Evolutionary conservation across 53 echinoderm and acorn worm genomes (phyloP), one percentile per base, ranked within the genome.

Genomic region (Holothuria leucospilota): DNA sequence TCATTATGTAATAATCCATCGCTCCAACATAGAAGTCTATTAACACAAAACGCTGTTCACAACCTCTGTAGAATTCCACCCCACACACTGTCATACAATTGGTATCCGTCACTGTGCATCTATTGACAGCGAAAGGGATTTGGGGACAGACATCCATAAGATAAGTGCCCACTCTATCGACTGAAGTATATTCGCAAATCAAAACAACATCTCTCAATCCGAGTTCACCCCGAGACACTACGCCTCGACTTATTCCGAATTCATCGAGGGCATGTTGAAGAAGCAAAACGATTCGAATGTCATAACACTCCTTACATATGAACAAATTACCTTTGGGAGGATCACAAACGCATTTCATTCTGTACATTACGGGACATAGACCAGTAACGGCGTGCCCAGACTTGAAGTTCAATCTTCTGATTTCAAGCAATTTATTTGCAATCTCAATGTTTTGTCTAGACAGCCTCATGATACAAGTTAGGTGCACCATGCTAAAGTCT

Each of bases 301-400:
- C 78, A 26, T 58, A 59, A 78, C 78, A 78, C 4, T 56, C 25
- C 40, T 26, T 24, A 42, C 78, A 78, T 24, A 59, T 78, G 15
- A 56, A 59, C 5, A n/a, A n/a, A n/a, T n/a, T 11, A 25, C 58
- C 59, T 28, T 58, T 53, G 26, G 53, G 78, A 13, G 25, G 29
- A 16, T 59, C 28, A 78, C 78, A 78, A 51, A 78, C 59, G 18
- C 78, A 78, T 53, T 59, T 59, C 51, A 78, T 78, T 25, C 56
- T 78, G 26, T 78, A 78, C 78, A 78, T 59, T 27, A 78, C 78
- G 21, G 78, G 78, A 56, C 59, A 29, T 24, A 8, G 24, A 15
- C 78, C 78, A 18, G 78, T 20, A 9, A 78, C 78, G 6, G 78
- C 78, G 59, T 78, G 78, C 20, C 78, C 78, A 26, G 78, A 78